Conservation (phyloP, 2,797 vertebrate species). For the Phalanger gymnotis region DNA sequence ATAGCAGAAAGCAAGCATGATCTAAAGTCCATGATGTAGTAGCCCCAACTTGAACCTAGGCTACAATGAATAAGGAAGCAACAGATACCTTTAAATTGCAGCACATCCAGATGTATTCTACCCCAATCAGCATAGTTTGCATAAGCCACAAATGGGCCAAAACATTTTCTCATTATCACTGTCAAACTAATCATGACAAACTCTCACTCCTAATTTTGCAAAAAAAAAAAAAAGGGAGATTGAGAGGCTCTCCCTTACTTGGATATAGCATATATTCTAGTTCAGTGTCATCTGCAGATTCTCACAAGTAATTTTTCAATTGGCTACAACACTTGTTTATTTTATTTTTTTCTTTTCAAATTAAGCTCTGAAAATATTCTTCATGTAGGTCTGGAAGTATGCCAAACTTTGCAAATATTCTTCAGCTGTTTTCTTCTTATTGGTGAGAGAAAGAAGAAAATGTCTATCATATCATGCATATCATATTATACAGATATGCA, state of each 20-base stretch:
- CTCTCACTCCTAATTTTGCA: slow-evolving; percentile 32
- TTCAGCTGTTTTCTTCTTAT: slow-evolving; percentile 15
- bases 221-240: slow-evolving; percentile 30
- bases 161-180: slow-evolving; percentile 59
- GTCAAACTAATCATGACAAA: slow-evolving; percentile 18
- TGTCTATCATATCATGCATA: no score
- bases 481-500: not conserved
- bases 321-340: slow-evolving; percentile 37
- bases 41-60: slow-evolving; percentile 12
- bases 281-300: slow-evolving; percentile 24
- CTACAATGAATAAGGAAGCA: not conserved
- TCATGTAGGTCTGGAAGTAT: not conserved
- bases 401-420: slow-evolving; percentile 31
- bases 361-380: slow-evolving; percentile 43
- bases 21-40: not conserved
- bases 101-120: not conserved
- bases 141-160: slow-evolving; percentile 17
- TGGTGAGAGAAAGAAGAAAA: not conserved
- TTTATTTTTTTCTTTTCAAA: slow-evolving; percentile 50
- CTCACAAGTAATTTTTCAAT: slow-evolving; percentile 44
- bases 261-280: slow-evolving; percentile 1
- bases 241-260: slow-evolving; percentile 6
- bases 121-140: slow-evolving; percentile 4
- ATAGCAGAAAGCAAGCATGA: slow-evolving; percentile 19
- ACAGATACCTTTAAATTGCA: not conserved